Evolutionary conservation across 2,113 vertebrate species (phyloP).

Genomic region (Labrus mixtus): DNA sequence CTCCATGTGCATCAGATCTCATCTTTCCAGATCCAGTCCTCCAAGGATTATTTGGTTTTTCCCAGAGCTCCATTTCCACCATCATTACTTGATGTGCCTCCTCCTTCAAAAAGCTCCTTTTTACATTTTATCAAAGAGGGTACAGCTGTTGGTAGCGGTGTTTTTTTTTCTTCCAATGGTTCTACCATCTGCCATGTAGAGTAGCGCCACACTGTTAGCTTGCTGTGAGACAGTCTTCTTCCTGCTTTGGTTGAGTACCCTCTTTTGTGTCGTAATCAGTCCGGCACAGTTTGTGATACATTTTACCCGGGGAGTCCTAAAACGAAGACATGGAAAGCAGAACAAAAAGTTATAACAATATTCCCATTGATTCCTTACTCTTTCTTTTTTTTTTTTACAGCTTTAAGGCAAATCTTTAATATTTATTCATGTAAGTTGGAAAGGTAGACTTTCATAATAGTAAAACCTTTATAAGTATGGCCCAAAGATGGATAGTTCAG

Average conservation of each 20-base stretch:
- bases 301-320: background rate
- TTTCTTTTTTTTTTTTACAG: slow-evolving; percentile 5
- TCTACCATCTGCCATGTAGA: slow-evolving; percentile 46
- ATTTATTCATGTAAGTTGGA: background rate
- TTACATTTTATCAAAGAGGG: slow-evolving; percentile 40
- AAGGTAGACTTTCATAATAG: background rate
- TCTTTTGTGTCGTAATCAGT: slow-evolving; percentile 36
- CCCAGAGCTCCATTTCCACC: background rate
- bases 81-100: slow-evolving; percentile 6
- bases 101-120: slow-evolving; percentile 25
- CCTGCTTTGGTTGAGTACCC: slow-evolving; percentile 38
- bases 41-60: slow-evolving; percentile 6
- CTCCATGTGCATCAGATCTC: background rate
- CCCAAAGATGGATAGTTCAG: no score
- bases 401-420: background rate
- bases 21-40: background rate
- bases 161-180: slow-evolving; percentile 35
- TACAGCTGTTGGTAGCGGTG: slow-evolving; percentile 43
- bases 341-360: background rate
- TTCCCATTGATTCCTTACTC: background rate
- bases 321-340: background rate
- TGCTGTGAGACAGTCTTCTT: slow-evolving; percentile 17
- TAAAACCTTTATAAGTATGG: no score
- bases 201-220: slow-evolving; percentile 37
- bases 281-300: slow-evolving; percentile 35